Evolutionary conservation across 2,113 vertebrate genomes (phyloP).

Genomic region (Paracanthobrama guichenoti): DNA sequence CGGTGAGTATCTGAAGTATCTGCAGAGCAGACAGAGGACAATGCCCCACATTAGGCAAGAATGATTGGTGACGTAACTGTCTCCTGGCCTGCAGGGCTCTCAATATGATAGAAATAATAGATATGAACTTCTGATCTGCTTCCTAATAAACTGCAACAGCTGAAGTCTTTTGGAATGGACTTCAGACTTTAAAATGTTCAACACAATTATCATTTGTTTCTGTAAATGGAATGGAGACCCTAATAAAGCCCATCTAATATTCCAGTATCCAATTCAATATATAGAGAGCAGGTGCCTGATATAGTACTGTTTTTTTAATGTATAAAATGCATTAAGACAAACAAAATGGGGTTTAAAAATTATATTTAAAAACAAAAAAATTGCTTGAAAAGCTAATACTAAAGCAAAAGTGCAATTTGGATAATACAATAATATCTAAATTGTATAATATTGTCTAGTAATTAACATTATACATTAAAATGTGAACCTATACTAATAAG

Average conservation of each 20-base stretch:
- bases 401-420: not conserved
- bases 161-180: not conserved
- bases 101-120: not conserved
- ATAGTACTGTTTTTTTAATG: not conserved
- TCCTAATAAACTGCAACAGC: not conserved
- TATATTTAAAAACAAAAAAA: no score
- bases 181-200: no score
- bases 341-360: not conserved
- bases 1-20: not conserved
- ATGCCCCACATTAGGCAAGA: not conserved
- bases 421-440: not conserved
- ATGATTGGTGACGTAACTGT: not conserved
- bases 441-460: not conserved
- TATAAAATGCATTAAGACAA: not conserved
- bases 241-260: not conserved
- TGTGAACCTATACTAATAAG: not conserved
- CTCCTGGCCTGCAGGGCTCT: constrained; percentile 8
- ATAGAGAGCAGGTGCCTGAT: no score
- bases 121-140: not conserved
- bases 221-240: not conserved
- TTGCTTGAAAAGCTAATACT: not conserved
- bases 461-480: not conserved
- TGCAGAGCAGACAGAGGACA: not conserved
- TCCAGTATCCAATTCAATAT: not conserved
- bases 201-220: not conserved